phyloP scores from a whole-genome alignment of 1,140 invertebrate genomes.

The Apis dorsata region DNA sequence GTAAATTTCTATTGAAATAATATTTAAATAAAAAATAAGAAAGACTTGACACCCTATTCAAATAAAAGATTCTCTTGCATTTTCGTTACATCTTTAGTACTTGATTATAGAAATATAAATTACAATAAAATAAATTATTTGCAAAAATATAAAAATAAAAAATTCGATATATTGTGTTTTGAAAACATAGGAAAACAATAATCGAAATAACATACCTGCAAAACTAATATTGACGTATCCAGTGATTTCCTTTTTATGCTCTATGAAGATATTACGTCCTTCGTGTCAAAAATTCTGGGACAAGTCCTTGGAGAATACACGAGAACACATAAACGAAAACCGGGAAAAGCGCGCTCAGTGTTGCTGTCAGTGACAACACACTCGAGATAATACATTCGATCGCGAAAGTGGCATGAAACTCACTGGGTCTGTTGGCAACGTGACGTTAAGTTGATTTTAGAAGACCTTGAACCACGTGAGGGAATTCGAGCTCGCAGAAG shows the following conservation, averaged over 20 bases:
- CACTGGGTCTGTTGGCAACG: slow-evolving; percentile 30
- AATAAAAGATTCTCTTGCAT: too few species aligned
- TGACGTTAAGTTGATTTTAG: slow-evolving; percentile 59
- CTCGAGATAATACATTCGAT: slow-evolving; percentile 25
- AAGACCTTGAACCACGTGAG: slow-evolving; percentile 63
- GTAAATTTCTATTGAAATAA: neutral
- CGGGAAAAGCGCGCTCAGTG: slow-evolving; percentile 25
- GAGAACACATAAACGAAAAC: neutral
- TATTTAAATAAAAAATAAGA: too few species aligned
- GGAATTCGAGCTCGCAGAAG: slow-evolving; percentile 34
- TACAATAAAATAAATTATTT: neutral
- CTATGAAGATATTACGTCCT: neutral
- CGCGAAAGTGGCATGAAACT: slow-evolving; percentile 32
- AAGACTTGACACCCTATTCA: too few species aligned
- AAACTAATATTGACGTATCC: neutral
- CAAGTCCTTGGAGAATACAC: neutral
- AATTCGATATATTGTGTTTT: neutral
- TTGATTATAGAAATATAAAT: neutral
- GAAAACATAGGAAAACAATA: neutral
- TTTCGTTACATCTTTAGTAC: too few species aligned
- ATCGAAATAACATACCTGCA: slow-evolving; percentile 30
- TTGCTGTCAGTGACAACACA: slow-evolving; percentile 28
- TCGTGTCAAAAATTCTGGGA: slow-evolving; percentile 11
- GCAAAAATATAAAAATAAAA: neutral
- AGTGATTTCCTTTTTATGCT: neutral